Conservation (phyloP, 2,797 vertebrate species). For the Centropyge bicolor region DNA sequence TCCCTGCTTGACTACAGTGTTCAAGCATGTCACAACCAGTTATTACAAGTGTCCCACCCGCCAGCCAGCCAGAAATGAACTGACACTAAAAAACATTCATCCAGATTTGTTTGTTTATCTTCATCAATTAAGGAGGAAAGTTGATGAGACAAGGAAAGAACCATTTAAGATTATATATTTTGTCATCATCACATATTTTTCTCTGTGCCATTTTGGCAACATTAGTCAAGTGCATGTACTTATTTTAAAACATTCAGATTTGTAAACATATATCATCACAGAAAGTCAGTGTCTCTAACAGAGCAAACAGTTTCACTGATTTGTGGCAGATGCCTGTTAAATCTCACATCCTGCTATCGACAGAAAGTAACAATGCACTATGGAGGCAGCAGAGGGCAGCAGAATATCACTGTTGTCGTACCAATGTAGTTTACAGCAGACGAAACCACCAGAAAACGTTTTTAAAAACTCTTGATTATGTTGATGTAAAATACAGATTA, state of each 20-base stretch:
- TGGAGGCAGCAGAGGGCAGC: constrained; percentile 68
- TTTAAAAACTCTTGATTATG: background rate
- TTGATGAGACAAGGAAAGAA: constrained; percentile 2
- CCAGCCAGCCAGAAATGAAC: background rate
- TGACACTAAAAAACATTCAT: background rate
- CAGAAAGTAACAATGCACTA: background rate
- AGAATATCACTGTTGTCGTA: constrained; percentile 15
- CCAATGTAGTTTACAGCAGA: background rate
- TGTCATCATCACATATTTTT: background rate
- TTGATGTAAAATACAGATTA: background rate
- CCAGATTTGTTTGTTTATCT: background rate
- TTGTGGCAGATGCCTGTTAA: background rate
- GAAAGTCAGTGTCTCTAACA: background rate
- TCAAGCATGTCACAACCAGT: background rate
- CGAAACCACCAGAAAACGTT: background rate
- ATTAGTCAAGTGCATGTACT: background rate
- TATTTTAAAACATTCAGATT: background rate
- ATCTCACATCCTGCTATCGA: background rate
- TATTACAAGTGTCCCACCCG: background rate
- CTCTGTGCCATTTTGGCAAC: background rate
- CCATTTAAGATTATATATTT: background rate
- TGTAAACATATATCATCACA: background rate
- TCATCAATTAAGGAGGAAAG: background rate
- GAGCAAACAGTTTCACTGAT: background rate
- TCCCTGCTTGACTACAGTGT: background rate